Percentiles rank a stretch among this genome's conserved stretches.
These are phyloP conservation scores for Lithobius niger DNA, from an alignment of 1,140 invertebrate species.

Conservation along the genomic window DNA sequence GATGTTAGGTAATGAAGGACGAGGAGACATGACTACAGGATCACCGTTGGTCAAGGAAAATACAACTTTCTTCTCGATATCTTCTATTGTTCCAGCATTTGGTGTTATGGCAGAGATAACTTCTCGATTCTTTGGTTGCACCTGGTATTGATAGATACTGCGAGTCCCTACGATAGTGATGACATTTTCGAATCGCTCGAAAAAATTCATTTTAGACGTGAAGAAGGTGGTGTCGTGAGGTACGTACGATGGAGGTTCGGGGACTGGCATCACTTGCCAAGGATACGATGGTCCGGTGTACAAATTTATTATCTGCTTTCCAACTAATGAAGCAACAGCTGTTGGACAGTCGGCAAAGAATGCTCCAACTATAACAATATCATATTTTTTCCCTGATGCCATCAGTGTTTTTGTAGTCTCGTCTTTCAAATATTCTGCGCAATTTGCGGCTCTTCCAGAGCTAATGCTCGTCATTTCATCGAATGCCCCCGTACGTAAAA, in stretches of 20 bases:
- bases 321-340: background rate
- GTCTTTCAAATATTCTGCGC: no score
- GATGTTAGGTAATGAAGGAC: background rate
- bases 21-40: background rate
- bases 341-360: background rate
- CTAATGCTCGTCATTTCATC: no score
- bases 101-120: background rate
- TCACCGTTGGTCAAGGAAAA: background rate
- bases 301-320: background rate
- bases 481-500: no score
- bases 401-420: background rate
- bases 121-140: background rate
- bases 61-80: background rate
- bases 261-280: background rate
- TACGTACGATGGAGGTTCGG: background rate
- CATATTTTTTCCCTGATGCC: background rate
- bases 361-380: background rate
- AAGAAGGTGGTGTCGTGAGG: background rate
- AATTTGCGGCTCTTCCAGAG: no score
- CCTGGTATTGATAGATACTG: background rate
- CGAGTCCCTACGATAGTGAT: background rate
- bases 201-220: background rate
- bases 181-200: background rate
- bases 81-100: background rate
- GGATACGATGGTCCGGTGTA: background rate